Conservation (phyloP, 2,888 invertebrate genomes). For the Hirtodrosophila confusa region DNA sequence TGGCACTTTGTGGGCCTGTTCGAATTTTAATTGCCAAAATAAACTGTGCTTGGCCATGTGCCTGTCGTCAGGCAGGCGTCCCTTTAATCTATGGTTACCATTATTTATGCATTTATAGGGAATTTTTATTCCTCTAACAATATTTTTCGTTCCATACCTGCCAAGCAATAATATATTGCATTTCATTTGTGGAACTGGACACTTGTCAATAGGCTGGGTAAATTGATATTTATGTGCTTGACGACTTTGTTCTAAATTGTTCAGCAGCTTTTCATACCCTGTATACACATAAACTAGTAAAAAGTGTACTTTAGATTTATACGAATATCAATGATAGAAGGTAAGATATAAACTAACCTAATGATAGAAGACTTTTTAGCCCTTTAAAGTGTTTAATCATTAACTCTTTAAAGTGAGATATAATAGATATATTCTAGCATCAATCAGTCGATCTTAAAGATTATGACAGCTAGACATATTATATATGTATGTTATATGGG, state of each 20-base stretch:
- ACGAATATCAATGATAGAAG: too few species aligned
- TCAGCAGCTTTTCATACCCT: constrained; percentile 24
- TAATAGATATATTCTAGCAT: too few species aligned
- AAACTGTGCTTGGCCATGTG: constrained; percentile 12
- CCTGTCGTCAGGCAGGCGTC: constrained; percentile 27
- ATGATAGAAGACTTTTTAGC: too few species aligned
- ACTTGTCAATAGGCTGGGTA: constrained; percentile 47
- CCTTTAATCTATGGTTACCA: constrained; percentile 27
- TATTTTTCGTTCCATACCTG: constrained; percentile 16
- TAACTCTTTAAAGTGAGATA: too few species aligned
- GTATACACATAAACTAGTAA: neutral
- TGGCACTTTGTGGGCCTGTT: constrained; percentile 1
- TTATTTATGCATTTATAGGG: constrained; percentile 34
- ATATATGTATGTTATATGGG: too few species aligned
- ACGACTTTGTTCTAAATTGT: constrained; percentile 23
- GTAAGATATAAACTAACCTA: too few species aligned
- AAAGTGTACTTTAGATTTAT: too few species aligned
- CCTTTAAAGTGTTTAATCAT: too few species aligned
- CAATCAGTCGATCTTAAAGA: too few species aligned
- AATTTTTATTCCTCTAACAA: constrained; percentile 21
- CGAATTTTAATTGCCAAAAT: constrained; percentile 49
- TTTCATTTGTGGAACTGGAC: constrained; percentile 30
- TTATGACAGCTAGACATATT: too few species aligned
- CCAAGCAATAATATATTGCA: constrained; percentile 36
- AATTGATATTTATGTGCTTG: constrained; percentile 57